Evolutionary conservation across 1,140 invertebrate genomes (phyloP).

Genomic region (Leucophenga varia): DNA sequence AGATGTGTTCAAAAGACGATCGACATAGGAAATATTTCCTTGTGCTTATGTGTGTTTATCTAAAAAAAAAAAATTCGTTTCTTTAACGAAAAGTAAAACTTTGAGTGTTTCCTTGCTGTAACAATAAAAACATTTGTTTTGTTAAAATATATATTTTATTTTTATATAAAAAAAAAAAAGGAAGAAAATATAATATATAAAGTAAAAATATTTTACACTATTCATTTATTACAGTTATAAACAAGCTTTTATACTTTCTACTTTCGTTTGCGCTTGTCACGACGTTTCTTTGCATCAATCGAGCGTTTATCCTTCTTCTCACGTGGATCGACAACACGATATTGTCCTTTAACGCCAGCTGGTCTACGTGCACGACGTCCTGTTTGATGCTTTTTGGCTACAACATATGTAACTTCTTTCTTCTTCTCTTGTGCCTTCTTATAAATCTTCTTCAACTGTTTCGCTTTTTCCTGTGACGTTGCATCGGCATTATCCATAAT

Average conservation of each 20-base stretch:
- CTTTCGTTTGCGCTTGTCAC: constrained; percentile 21
- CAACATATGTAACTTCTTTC: constrained; percentile 90
- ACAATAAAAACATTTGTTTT: too few relatives aligned
- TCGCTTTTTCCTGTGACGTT: constrained; percentile 86
- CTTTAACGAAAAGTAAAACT: too few relatives aligned
- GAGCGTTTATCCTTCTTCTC: constrained; percentile 92
- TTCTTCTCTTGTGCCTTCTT: constrained; percentile 89
- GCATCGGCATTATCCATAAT: constrained; percentile 89
- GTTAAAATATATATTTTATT: too few relatives aligned
- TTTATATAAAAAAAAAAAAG: too few relatives aligned
- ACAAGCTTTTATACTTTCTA: constrained; percentile 9
- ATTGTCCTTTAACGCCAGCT: constrained; percentile 85
- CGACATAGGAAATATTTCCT: too few relatives aligned
- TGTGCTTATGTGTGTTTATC: too few relatives aligned
- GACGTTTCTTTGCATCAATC: constrained; percentile 63
- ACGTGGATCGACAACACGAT: constrained; percentile 91
- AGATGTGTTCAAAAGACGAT: too few relatives aligned
- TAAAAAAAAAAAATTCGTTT: too few relatives aligned
- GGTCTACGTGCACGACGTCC: constrained; percentile 78
- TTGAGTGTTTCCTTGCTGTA: too few relatives aligned
- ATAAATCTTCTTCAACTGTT: constrained; percentile 89
- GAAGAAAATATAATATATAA: too few relatives aligned
- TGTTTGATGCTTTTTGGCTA: constrained; percentile 85
- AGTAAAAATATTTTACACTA: too few relatives aligned
- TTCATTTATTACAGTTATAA: too few relatives aligned